Evolutionary conservation across 2,797 vertebrate species (phyloP).

Genomic region (Euphonia xanthogaster): DNA sequence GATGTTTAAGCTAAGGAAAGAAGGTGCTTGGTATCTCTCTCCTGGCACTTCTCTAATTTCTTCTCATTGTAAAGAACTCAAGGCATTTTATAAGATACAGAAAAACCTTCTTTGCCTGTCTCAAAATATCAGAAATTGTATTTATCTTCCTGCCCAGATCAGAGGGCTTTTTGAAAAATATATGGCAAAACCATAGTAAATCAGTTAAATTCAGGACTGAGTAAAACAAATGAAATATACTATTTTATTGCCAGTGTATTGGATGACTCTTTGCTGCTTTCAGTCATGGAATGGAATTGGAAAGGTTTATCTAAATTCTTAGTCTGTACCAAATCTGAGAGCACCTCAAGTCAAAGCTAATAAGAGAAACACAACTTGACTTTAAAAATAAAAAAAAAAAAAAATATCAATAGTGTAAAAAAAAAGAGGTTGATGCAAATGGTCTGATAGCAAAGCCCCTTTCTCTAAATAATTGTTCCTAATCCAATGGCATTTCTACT

Average conservation of each 20-base stretch:
- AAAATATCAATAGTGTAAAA: neutral
- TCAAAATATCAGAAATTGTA: neutral
- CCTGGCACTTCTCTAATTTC: neutral
- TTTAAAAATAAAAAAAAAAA: neutral
- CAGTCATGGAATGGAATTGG: neutral
- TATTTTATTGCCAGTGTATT: neutral
- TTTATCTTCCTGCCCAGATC: neutral
- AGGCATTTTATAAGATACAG: neutral
- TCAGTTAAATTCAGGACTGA: neutral
- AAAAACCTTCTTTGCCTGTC: neutral
- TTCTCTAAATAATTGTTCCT: neutral
- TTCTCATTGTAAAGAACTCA: neutral
- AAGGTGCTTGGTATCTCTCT: neutral
- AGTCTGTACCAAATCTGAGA: neutral
- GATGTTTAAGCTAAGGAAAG: neutral
- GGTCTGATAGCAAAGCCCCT: neutral
- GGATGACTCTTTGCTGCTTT: neutral
- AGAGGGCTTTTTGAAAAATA: neutral
- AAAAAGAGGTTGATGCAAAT: neutral
- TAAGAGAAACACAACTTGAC: neutral
- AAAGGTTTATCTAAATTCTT: neutral
- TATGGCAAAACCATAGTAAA: neutral
- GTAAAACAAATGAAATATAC: neutral
- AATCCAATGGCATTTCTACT: neutral
- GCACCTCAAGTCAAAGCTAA: neutral